Evolutionary conservation across 1,140 invertebrate species (phyloP).

Genomic region (Musca vetustissima): DNA sequence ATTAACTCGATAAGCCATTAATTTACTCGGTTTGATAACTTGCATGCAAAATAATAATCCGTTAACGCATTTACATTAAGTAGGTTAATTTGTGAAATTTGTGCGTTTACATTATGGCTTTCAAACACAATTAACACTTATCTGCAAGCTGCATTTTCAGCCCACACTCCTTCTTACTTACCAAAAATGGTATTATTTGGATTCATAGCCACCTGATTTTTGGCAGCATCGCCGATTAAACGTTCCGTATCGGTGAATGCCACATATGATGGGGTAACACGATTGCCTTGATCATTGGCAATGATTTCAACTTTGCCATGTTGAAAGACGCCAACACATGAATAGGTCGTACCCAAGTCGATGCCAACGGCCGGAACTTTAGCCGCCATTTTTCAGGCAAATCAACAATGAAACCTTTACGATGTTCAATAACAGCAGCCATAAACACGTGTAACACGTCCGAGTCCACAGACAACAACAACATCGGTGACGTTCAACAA

Average conservation of each 20-base stretch:
- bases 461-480: not conserved
- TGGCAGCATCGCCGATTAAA: constrained; percentile 94
- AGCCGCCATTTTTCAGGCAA: too few species aligned
- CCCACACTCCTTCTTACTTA: constrained; percentile 34
- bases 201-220: constrained; percentile 62
- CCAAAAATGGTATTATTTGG: constrained; percentile 56
- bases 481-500: not conserved
- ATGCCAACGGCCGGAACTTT: constrained; percentile 71
- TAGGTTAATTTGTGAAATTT: too few species aligned
- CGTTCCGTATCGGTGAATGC: constrained; percentile 96
- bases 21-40: too few species aligned
- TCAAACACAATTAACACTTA: too few species aligned
- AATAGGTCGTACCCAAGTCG: constrained; percentile 79
- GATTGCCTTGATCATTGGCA: constrained; percentile 93
- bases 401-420: too few species aligned
- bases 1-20: too few species aligned
- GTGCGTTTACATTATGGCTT: too few species aligned
- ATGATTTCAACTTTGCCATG: constrained; percentile 92
- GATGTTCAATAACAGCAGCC: not conserved
- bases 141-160: too few species aligned
- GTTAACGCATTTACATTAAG: too few species aligned
- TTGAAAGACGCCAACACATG: constrained; percentile 81
- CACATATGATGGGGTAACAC: constrained; percentile 95
- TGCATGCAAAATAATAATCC: too few species aligned
- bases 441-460: not conserved